phyloP scores from a whole-genome alignment of 92 coral and sea anemone species.

The Epizoanthus fatuus region DNA sequence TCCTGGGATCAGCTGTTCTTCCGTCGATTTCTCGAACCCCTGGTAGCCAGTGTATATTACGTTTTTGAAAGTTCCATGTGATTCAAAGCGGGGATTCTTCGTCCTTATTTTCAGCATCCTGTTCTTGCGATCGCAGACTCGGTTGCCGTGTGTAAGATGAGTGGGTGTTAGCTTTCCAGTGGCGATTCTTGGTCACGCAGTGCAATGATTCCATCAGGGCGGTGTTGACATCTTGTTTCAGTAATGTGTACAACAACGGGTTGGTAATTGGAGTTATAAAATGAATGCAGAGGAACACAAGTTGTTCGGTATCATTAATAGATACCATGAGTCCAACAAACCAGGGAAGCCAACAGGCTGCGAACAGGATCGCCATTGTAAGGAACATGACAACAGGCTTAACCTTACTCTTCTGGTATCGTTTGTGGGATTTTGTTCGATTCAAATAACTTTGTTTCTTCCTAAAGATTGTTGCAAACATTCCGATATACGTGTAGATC shows the following conservation, averaged over 20 bases:
- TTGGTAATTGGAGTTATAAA: conserved; percentile 57
- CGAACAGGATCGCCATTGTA: conserved; percentile 56
- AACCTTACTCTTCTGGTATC: background rate
- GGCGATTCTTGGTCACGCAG: background rate
- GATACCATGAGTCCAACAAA: conserved; percentile 7
- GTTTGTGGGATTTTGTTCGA: background rate
- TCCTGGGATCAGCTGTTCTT: no score
- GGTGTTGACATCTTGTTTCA: conserved; percentile 61
- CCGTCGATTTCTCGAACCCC: no score
- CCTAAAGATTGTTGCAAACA: conserved; percentile 39
- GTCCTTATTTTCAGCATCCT: no score
- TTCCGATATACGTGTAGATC: conserved; percentile 63
- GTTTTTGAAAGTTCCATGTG: no score
- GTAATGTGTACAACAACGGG: conserved; percentile 67
- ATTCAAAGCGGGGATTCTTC: no score
- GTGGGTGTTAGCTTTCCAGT: background rate
- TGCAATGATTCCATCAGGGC: conserved; percentile 17
- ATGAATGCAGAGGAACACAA: conserved; percentile 12
- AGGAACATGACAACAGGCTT: conserved; percentile 41
- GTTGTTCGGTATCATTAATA: background rate
- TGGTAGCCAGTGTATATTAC: no score
- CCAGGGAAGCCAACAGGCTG: conserved; percentile 70
- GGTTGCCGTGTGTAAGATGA: no score
- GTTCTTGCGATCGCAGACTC: no score
- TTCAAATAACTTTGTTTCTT: background rate